Percentiles rank a stretch among this genome's conserved stretches.
phyloP scores from a whole-genome alignment of 2,113 vertebrate genomes.

The Lophius piscatorius region DNA sequence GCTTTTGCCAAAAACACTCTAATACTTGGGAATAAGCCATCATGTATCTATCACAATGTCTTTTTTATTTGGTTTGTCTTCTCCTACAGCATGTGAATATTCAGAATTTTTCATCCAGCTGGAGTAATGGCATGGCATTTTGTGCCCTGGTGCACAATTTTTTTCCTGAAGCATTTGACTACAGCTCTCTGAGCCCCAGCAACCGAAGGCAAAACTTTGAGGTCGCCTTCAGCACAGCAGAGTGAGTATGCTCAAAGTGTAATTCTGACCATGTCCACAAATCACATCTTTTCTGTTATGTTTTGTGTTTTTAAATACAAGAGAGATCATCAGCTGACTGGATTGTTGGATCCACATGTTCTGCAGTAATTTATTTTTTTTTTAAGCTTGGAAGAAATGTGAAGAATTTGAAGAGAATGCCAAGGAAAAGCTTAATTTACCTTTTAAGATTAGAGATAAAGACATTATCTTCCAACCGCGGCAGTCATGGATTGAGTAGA shows the following conservation, averaged over 20 bases:
- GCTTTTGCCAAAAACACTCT: background rate
- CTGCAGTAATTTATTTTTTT: constrained; percentile 1
- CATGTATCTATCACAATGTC: background rate
- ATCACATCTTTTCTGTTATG: constrained; percentile 5
- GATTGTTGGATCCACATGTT: constrained; percentile 2
- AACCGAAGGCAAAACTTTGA: constrained; percentile 97
- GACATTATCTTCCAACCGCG: background rate
- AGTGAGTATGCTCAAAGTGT: constrained; percentile 83
- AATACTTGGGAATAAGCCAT: constrained; percentile 21
- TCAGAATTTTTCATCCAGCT: constrained; percentile 98
- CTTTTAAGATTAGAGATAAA: background rate
- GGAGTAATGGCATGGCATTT: constrained; percentile 98
- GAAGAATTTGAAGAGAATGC: constrained; percentile 4
- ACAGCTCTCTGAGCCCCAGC: constrained; percentile 88
- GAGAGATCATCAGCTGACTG: background rate
- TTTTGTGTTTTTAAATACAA: background rate
- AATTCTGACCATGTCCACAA: constrained; percentile 16
- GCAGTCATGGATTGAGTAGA: too few relatives aligned
- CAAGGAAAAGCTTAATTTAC: constrained; percentile 6
- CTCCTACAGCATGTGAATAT: constrained; percentile 89
- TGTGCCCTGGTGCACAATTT: constrained; percentile 97
- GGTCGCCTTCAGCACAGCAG: constrained; percentile 92
- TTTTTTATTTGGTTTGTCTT: constrained; percentile 17
- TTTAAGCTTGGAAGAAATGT: background rate
- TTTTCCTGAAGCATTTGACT: constrained; percentile 97